phyloP scores from a whole-genome alignment of 2,113 vertebrate genomes.

The Clupea harengus region DNA sequence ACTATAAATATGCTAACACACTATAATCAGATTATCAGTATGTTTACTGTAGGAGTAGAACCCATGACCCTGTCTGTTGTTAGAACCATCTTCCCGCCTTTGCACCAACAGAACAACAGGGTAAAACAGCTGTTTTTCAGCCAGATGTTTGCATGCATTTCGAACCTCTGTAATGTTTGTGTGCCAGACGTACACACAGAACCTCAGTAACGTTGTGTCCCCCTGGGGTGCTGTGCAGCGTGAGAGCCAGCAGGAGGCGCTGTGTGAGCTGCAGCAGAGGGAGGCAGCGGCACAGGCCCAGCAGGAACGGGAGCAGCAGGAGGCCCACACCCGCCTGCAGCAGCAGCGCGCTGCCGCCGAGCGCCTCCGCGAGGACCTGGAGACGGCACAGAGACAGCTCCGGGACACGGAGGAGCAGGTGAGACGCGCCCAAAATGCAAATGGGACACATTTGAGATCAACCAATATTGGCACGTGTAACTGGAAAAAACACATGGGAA shows the following conservation, averaged over 20 bases:
- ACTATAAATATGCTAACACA: neutral
- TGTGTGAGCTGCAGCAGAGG: conserved; percentile 33
- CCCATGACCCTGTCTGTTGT: neutral
- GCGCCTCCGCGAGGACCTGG: conserved; percentile 60
- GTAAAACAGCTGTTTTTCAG: neutral
- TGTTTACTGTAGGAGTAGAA: neutral
- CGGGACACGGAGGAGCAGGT: conserved; percentile 66
- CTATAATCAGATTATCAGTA: neutral
- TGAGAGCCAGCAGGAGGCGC: conserved; percentile 45
- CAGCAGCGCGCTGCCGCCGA: conserved; percentile 54
- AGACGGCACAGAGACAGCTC: conserved; percentile 61
- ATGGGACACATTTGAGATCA: too few relatives aligned
- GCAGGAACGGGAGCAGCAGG: conserved; percentile 54
- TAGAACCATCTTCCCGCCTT: neutral
- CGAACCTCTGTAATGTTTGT: neutral
- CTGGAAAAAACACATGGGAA: too few relatives aligned
- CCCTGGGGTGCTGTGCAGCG: conserved; percentile 27
- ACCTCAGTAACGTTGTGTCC: too few relatives aligned
- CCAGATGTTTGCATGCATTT: neutral
- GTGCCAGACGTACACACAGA: neutral
- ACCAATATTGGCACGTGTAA: too few relatives aligned
- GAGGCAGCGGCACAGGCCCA: conserved; percentile 55
- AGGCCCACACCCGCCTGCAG: conserved; percentile 60
- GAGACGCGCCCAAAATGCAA: conserved; percentile 1
- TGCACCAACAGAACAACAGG: neutral